Evolutionary conservation across 2,113 vertebrate genomes (phyloP).

Genomic region (Vulpes vulpes): DNA sequence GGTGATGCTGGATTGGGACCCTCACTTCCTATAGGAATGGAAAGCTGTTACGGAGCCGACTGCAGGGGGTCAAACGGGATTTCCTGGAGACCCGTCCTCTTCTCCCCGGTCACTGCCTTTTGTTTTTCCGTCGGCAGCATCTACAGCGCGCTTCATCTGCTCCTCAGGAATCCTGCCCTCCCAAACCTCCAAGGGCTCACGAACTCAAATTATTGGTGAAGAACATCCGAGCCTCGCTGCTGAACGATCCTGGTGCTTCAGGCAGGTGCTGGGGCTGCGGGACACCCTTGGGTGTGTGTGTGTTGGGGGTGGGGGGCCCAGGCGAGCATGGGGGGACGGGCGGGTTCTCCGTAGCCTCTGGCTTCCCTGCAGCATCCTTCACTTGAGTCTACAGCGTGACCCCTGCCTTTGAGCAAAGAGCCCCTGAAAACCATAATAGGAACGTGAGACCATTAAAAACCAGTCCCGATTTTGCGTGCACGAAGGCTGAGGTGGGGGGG

Average conservation of each 20-base stretch:
- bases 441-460: rapidly evolving
- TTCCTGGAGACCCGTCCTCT: background rate
- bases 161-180: conserved; percentile 90
- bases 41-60: rapidly evolving
- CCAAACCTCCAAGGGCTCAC: conserved; percentile 96
- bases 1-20: rapidly evolving
- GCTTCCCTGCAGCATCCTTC: no score
- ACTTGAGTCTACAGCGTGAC: rapidly evolving
- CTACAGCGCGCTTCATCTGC: conserved; percentile 74
- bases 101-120: rapidly evolving
- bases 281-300: background rate
- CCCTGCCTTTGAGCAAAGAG: background rate
- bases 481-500: background rate
- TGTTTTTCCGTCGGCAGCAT: conserved; percentile 84
- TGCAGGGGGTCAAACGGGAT: no score
- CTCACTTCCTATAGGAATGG: no score
- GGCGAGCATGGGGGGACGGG: background rate
- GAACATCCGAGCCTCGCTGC: conserved; percentile 89
- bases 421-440: rapidly evolving
- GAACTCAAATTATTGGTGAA: conserved; percentile 96
- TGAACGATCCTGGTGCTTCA: conserved; percentile 87
- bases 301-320: background rate
- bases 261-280: conserved; percentile 77
- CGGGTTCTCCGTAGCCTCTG: background rate
- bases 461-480: rapidly evolving